Evolutionary conservation across 2,888 invertebrate species (phyloP), one percentile per base, ranked within the genome.

Genomic region (Drosophila acutilabella): DNA sequence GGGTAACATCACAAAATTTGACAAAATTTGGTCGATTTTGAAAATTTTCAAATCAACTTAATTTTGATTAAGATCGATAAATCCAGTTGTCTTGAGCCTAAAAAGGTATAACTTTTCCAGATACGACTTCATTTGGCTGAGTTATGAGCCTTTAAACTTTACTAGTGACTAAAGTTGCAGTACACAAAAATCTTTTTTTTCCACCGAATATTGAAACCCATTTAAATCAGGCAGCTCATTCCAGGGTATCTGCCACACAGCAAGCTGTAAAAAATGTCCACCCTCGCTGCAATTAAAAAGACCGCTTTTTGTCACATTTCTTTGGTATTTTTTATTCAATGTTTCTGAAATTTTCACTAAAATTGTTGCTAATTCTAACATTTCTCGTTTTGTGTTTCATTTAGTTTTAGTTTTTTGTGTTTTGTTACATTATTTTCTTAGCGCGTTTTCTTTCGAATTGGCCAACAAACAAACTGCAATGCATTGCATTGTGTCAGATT

Each of bases 261-360:
- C 20, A 44, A 1, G 4, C 44, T 44, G 20, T 0, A 23, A 45
- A 45, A 23, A 23, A 6, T 5, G 14, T 14, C 40, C 40, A 5
- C 14, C 7, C 6, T 14, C 1, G 6, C 6, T 40, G 13, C 6
- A 40, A n/a, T 33, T 33, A 54, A 44, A 18, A 30, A 30, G 33
- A 13, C 7, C 8, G 10, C 20, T 6, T 7, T 26, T 44, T 5
- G 1, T 36, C 23, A 38, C 5, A 50, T 67, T 89, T 83, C 88
- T 83, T 83, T 83, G 89, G 89, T 84, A 89, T 81, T 81, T 88
- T 80, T 82, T 88, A 87, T 82, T 82, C 74, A 89, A 87, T 86
- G 64, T 73, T 88, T 85, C 72, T 47, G 79, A 77, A 88, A 89
- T 79, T 89, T 78, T 85, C 65, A 81, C 83, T 83, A 88, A 83